A percentile compares a stretch with the other conserved stretches of the same genome.
These are phyloP conservation scores for Cheirogaleus medius DNA, from an alignment of 2,113 vertebrate species.

Conservation along the genomic window DNA sequence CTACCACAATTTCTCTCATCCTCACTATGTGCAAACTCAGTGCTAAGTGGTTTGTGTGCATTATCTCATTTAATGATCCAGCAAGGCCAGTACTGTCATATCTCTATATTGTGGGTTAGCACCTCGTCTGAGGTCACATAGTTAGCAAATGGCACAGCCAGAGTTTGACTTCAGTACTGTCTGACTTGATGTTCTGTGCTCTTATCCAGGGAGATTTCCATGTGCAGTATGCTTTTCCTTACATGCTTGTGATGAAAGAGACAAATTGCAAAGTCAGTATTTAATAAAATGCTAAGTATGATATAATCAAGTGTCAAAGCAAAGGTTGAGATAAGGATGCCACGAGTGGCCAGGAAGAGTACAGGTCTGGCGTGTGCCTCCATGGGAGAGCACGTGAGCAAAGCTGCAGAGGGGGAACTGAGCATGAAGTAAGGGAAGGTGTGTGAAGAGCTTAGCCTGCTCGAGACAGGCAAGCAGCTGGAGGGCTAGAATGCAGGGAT, in stretches of 20 bases:
- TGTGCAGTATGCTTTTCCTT: not conserved
- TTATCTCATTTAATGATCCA: not conserved
- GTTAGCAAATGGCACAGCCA: not conserved
- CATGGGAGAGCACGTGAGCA: fast-evolving
- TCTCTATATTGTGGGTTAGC: not conserved
- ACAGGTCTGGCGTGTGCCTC: not conserved
- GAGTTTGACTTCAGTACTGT: not conserved
- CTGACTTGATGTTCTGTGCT: not conserved
- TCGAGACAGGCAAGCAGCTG: not conserved
- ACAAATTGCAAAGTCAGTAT: not conserved
- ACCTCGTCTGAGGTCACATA: not conserved
- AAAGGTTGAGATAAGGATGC: not conserved
- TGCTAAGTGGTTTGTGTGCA: not conserved
- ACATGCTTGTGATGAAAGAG: not conserved
- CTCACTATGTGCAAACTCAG: not conserved
- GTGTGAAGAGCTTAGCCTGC: not conserved
- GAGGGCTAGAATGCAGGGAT: not conserved
- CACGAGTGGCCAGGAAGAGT: not conserved
- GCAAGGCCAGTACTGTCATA: not conserved
- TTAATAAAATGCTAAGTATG: not conserved
- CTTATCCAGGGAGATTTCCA: not conserved
- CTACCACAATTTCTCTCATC: not conserved
- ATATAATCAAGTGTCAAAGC: not conserved
- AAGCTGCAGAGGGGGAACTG: not conserved
- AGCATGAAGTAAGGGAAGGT: fast-evolving